Conservation (phyloP, 2,113 vertebrate species). For the Sebastes fasciatus region DNA sequence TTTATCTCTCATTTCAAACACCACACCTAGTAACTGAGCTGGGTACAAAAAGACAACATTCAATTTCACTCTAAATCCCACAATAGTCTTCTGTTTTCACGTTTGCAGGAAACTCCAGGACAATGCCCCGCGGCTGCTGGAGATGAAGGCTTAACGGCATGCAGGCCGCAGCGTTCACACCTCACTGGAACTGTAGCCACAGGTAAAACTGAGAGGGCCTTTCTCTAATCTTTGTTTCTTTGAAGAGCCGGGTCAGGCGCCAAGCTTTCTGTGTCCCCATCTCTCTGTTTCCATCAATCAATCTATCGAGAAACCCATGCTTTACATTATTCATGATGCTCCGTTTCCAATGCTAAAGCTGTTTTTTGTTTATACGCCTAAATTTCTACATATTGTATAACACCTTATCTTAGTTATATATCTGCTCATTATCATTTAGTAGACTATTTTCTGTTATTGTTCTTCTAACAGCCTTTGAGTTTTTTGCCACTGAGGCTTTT, state of each 20-base stretch:
- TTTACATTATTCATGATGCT: conserved; percentile 15
- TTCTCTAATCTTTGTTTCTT: conserved; percentile 44
- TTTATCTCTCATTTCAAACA: conserved; percentile 70
- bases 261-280: conserved; percentile 7
- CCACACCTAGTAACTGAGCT: conserved; percentile 38
- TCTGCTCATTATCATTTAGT: conserved; percentile 6
- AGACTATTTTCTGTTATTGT: conserved; percentile 37
- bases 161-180: conserved; percentile 38
- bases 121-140: conserved; percentile 34
- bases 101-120: conserved; percentile 48
- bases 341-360: not conserved
- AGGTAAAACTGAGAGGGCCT: conserved; percentile 14
- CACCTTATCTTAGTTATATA: not conserved
- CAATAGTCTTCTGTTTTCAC: conserved; percentile 49
- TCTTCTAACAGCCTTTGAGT: not conserved
- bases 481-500: conserved; percentile 14
- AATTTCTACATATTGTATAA: not conserved
- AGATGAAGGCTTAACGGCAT: conserved; percentile 53
- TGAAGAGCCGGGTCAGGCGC: not conserved
- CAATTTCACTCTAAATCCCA: conserved; percentile 68
- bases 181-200: conserved; percentile 40
- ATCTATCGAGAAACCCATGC: not conserved
- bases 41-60: conserved; percentile 64
- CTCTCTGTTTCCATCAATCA: not conserved
- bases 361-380: not conserved